Conservation (phyloP, 53 echinoderm and acorn worm genomes). For the Astropecten irregularis region DNA sequence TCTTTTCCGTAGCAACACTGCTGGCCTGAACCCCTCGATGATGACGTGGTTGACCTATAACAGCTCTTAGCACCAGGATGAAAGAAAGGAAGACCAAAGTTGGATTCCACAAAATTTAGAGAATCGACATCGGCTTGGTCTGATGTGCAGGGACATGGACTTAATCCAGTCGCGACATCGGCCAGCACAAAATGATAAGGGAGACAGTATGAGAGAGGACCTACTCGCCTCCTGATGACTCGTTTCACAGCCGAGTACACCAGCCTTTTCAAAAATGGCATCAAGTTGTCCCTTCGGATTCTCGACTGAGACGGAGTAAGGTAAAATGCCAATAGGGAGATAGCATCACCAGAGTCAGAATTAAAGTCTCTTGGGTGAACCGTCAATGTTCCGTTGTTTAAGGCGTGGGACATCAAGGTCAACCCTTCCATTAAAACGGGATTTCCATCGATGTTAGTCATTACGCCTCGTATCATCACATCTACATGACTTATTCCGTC, state of each 20-base stretch:
- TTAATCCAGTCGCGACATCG: neutral
- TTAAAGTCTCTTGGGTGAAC: neutral
- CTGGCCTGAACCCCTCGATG: constrained; percentile 13
- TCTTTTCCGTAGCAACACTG: constrained; percentile 62
- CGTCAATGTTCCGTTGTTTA: neutral
- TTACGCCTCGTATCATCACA: constrained; percentile 12
- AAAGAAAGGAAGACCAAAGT: constrained; percentile 19
- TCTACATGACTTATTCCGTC: neutral
- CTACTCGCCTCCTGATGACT: neutral
- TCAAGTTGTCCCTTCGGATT: neutral
- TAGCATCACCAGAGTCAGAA: neutral
- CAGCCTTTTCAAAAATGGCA: neutral
- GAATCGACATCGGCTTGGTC: neutral
- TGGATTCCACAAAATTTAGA: constrained; percentile 34
- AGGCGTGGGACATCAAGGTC: neutral
- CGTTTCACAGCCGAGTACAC: neutral
- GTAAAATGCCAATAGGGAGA: neutral
- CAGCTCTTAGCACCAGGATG: constrained; percentile 42
- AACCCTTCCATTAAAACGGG: constrained; percentile 36
- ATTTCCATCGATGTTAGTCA: neutral
- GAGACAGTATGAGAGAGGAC: neutral
- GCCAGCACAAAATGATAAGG: neutral
- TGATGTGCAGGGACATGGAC: neutral
- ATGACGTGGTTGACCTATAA: constrained; percentile 26
- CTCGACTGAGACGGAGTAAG: neutral